Percentiles rank a stretch among this genome's conserved stretches.
Evolutionary conservation across 1,140 invertebrate species (phyloP).

Genomic region (Neuroterus valhalla): DNA sequence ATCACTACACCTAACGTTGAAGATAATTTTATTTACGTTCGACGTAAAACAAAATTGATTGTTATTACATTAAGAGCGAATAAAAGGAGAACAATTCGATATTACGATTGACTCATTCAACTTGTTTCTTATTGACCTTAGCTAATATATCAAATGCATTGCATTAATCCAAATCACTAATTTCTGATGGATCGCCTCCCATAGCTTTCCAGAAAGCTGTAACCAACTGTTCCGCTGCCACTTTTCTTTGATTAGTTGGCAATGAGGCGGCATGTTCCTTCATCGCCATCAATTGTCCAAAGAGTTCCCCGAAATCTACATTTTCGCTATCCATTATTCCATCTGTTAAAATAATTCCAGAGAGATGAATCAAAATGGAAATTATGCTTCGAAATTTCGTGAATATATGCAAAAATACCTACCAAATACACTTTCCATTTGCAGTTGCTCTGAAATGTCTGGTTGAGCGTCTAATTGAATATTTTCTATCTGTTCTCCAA

Average conservation of each 20-base stretch:
- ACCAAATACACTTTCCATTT: constrained; percentile 68
- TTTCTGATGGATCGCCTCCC: constrained; percentile 84
- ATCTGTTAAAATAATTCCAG: constrained; percentile 55
- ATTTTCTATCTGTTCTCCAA: constrained; percentile 66
- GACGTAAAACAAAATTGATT: no score
- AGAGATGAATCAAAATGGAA: not conserved
- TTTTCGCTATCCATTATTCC: constrained; percentile 72
- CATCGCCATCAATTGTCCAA: constrained; percentile 79
- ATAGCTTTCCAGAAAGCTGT: constrained; percentile 87
- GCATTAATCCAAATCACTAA: constrained; percentile 71
- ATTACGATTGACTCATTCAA: no score
- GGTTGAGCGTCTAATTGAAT: constrained; percentile 56
- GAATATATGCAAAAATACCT: constrained; percentile 33
- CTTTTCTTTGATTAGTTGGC: constrained; percentile 79
- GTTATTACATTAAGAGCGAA: no score
- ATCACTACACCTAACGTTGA: no score
- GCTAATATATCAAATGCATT: not conserved
- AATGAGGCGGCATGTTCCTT: constrained; percentile 82
- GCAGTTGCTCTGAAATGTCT: constrained; percentile 56
- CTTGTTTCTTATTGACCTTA: no score
- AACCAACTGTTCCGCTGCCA: constrained; percentile 86
- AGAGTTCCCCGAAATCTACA: constrained; percentile 79
- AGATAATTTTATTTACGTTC: no score
- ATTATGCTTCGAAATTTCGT: constrained; percentile 15
- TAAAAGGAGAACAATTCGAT: no score